Percentiles rank a stretch among this genome's conserved stretches.
These are phyloP conservation scores for Thyatira batis DNA, from an alignment of 2,888 invertebrate species.

Conservation along the genomic window DNA sequence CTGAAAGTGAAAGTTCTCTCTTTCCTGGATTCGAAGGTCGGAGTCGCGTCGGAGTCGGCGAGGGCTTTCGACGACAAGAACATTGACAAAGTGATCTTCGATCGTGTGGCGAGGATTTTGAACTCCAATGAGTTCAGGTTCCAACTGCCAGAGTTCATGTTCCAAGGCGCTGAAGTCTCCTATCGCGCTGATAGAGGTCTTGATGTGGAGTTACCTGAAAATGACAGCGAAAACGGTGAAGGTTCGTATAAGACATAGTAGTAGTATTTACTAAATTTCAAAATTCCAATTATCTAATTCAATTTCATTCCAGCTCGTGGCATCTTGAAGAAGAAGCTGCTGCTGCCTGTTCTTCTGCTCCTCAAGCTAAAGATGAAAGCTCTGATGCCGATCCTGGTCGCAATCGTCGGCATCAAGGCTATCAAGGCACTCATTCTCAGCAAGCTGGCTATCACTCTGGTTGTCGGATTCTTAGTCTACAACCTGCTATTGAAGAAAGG, in stretches of 20 bases:
- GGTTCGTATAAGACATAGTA: conserved; percentile 53
- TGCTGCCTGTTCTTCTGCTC: conserved; percentile 89
- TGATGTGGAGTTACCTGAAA: conserved; percentile 83
- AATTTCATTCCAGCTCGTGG: conserved; percentile 84
- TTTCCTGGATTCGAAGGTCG: conserved; percentile 88
- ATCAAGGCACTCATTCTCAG: conserved; percentile 92
- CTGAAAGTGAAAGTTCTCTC: conserved; percentile 89
- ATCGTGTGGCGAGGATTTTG: conserved; percentile 86
- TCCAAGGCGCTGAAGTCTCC: conserved; percentile 85
- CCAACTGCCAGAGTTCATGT: conserved; percentile 87
- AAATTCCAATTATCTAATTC: not conserved
- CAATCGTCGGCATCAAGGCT: conserved; percentile 90
- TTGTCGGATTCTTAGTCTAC: conserved; percentile 90
- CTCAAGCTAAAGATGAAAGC: conserved; percentile 93
- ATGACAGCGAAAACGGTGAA: conserved; percentile 78
- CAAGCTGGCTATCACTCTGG: conserved; percentile 90
- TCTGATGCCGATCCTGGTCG: conserved; percentile 90
- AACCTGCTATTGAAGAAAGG: conserved; percentile 89
- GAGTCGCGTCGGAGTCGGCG: conserved; percentile 83
- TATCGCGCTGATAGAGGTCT: conserved; percentile 86
- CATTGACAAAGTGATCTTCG: conserved; percentile 88
- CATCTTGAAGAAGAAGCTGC: conserved; percentile 91
- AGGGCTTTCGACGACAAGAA: conserved; percentile 83
- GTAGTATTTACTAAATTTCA: not conserved
- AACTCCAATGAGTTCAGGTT: conserved; percentile 89